Percentiles rank a stretch among this genome's conserved stretches.
These are phyloP conservation scores for Meliscaeva auricollis DNA, from an alignment of 2,888 invertebrate genomes.

Conservation along the genomic window DNA sequence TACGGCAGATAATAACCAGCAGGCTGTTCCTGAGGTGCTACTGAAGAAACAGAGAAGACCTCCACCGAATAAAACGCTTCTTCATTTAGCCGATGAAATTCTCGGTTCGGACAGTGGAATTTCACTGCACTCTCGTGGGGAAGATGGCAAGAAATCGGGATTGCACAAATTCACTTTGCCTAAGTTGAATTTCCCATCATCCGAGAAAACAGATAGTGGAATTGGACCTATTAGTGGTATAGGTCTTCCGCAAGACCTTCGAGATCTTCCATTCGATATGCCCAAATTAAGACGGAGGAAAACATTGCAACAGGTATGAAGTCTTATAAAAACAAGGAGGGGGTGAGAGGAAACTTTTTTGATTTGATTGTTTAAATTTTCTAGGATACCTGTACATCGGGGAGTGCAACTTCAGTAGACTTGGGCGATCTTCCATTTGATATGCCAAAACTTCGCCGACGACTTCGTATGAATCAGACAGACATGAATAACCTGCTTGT, in stretches of 20 bases:
- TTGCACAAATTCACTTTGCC: slow-evolving; percentile 86
- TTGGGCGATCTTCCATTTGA: slow-evolving; percentile 94
- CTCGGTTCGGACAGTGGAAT: slow-evolving; percentile 95
- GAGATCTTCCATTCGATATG: slow-evolving; percentile 95
- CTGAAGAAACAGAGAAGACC: slow-evolving; percentile 85
- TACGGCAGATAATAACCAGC: slow-evolving; percentile 69
- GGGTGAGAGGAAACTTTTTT: background rate
- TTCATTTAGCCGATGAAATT: slow-evolving; percentile 87
- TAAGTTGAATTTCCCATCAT: slow-evolving; percentile 84
- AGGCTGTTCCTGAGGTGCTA: slow-evolving; percentile 75
- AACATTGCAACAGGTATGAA: slow-evolving; percentile 86
- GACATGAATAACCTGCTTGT: slow-evolving; percentile 82
- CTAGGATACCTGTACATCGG: slow-evolving; percentile 87
- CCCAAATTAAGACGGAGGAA: slow-evolving; percentile 91
- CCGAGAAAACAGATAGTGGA: slow-evolving; percentile 83
- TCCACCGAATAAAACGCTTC: slow-evolving; percentile 90
- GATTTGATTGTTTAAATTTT: slow-evolving; percentile 1
- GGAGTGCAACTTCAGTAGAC: slow-evolving; percentile 90
- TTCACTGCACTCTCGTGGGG: slow-evolving; percentile 91
- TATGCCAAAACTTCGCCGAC: slow-evolving; percentile 94
- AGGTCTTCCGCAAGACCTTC: slow-evolving; percentile 88
- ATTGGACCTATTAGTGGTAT: slow-evolving; percentile 80
- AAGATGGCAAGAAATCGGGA: slow-evolving; percentile 88
- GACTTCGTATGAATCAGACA: slow-evolving; percentile 87
- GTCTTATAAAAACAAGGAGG: background rate